Evolutionary conservation across 2,888 invertebrate genomes (phyloP).

Genomic region (Drosophila glabriapex): DNA sequence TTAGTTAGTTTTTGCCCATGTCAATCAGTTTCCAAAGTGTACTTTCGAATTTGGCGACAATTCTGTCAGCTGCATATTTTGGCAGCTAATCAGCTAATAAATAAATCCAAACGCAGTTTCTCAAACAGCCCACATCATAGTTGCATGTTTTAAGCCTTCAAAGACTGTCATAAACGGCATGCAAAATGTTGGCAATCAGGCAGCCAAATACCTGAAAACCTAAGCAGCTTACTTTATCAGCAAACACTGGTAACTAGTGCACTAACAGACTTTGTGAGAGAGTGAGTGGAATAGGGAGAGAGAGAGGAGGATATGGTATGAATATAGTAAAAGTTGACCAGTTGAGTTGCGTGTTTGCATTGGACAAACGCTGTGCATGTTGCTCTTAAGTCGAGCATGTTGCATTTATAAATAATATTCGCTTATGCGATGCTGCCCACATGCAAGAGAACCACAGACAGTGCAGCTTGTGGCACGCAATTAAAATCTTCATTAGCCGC

Average conservation of each 20-base stretch:
- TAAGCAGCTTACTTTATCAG: slow-evolving; percentile 55
- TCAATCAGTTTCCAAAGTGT: slow-evolving; percentile 11
- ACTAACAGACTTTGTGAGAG: not conserved
- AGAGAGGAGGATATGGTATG: not conserved
- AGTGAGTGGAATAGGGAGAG: not conserved
- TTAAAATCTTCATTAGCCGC: slow-evolving; percentile 82
- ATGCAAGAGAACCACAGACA: slow-evolving; percentile 47
- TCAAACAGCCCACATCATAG: slow-evolving; percentile 36
- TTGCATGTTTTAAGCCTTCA: slow-evolving; percentile 31
- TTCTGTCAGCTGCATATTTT: slow-evolving; percentile 23
- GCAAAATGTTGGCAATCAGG: slow-evolving; percentile 43
- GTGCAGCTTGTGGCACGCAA: slow-evolving; percentile 69
- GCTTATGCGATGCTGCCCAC: slow-evolving; percentile 49
- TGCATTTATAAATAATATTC: slow-evolving; percentile 23
- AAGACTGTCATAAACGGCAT: slow-evolving; percentile 47
- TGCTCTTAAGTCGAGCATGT: slow-evolving; percentile 36
- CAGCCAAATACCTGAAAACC: slow-evolving; percentile 46
- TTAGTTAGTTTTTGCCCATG: not conserved
- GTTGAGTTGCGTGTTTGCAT: slow-evolving; percentile 58
- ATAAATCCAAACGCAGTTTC: slow-evolving; percentile 7
- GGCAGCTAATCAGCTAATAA: slow-evolving; percentile 38
- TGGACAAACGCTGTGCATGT: slow-evolving; percentile 65
- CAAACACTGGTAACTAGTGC: slow-evolving; percentile 14
- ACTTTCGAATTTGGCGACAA: slow-evolving; percentile 42
- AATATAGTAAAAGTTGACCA: slow-evolving; percentile 39